Evolutionary conservation across 2,113 vertebrate genomes (phyloP).

Genomic region (Salvator merianae): DNA sequence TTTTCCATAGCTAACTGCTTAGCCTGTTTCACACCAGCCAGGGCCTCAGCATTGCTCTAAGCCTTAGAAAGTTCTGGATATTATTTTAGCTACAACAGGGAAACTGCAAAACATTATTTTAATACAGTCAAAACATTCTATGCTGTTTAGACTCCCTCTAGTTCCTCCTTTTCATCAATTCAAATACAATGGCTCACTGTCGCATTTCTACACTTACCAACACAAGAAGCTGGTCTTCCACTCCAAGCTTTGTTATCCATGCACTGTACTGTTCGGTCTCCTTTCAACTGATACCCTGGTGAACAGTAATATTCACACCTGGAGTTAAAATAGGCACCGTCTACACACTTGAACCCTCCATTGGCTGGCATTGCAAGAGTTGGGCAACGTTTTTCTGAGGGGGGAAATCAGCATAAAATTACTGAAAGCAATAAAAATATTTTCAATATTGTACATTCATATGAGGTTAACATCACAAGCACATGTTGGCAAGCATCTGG

Average conservation of each 20-base stretch:
- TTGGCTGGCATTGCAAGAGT: constrained; percentile 86
- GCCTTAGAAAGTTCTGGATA: too few relatives aligned
- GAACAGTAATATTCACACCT: constrained; percentile 95
- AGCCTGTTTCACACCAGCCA: too few relatives aligned
- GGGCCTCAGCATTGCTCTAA: too few relatives aligned
- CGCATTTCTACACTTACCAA: constrained; percentile 82
- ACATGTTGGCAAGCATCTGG: too few relatives aligned
- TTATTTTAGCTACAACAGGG: not conserved
- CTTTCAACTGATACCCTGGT: constrained; percentile 88
- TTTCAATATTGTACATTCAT: too few relatives aligned
- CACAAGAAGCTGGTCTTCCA: constrained; percentile 80
- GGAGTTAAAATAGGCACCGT: constrained; percentile 94
- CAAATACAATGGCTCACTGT: not conserved
- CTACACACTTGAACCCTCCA: constrained; percentile 91
- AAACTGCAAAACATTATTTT: not conserved
- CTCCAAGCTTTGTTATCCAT: constrained; percentile 89
- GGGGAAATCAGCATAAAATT: constrained; percentile 36
- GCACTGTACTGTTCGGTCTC: constrained; percentile 84
- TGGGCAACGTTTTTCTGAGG: constrained; percentile 88
- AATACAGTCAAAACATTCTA: too few relatives aligned
- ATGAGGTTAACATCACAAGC: too few relatives aligned
- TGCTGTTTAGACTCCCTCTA: not conserved
- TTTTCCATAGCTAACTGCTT: too few relatives aligned
- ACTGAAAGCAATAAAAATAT: not conserved
- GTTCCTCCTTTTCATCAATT: not conserved